Evolutionary conservation across 2,797 vertebrate genomes (phyloP).

Genomic region (Pangasius macronema): DNA sequence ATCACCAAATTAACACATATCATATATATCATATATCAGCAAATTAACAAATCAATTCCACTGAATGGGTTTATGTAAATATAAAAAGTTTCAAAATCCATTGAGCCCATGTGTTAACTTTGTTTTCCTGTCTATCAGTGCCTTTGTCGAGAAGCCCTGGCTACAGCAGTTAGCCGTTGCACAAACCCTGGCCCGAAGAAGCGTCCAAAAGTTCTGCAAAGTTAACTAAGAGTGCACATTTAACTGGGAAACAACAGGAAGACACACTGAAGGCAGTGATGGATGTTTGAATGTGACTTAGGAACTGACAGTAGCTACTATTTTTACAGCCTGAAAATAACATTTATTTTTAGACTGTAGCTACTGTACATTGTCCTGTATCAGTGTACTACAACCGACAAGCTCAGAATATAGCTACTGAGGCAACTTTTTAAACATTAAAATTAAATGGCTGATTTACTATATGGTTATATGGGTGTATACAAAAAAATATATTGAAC

Average conservation of each 20-base stretch:
- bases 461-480: neutral
- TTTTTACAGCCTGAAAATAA: neutral
- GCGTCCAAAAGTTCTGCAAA: neutral
- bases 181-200: neutral
- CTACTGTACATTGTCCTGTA: neutral
- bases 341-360: neutral
- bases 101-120: neutral
- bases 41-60: neutral
- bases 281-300: neutral
- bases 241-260: neutral
- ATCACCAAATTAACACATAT: neutral
- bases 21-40: neutral
- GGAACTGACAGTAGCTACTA: neutral
- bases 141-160: neutral
- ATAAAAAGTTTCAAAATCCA: neutral
- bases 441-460: neutral
- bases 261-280: neutral
- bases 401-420: neutral
- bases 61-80: neutral
- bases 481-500: neutral
- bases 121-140: conserved; percentile 3
- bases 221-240: neutral
- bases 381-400: neutral
- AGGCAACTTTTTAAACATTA: neutral
- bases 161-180: neutral